phyloP scores from a whole-genome alignment of 2,113 vertebrate species.

The Thomomys bottae region DNA sequence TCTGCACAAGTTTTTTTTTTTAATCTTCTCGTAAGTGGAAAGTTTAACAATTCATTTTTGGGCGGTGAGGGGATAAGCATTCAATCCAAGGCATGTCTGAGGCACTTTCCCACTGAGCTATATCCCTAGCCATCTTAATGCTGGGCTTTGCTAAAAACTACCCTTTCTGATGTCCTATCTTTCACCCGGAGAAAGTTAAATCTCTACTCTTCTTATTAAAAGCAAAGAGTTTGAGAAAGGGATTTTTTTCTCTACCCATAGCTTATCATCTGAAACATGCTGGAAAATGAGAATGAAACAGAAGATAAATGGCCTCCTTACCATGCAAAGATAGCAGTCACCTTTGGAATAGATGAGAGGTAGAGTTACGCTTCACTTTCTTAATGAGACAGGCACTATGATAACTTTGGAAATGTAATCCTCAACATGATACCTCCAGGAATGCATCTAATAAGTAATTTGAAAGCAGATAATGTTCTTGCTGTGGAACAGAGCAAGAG shows the following conservation, averaged over 20 bases:
- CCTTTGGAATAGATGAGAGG: constrained; percentile 35
- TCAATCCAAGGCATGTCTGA: neutral
- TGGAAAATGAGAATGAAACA: constrained; percentile 15
- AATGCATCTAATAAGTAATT: constrained; percentile 67
- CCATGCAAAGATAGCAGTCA: constrained; percentile 35
- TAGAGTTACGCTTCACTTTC: constrained; percentile 58
- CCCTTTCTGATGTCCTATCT: neutral
- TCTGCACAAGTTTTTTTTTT: neutral
- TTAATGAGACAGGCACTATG: constrained; percentile 38
- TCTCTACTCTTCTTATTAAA: neutral
- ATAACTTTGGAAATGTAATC: constrained; percentile 65
- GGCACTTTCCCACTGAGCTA: neutral
- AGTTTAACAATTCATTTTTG: neutral
- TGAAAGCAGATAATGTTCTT: constrained; percentile 63
- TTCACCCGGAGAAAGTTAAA: constrained; percentile 32
- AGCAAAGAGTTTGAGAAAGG: constrained; percentile 38
- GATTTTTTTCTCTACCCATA: neutral
- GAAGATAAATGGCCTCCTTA: constrained; percentile 14
- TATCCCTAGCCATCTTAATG: neutral
- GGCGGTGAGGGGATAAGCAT: neutral
- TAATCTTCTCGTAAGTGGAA: neutral
- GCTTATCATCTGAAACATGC: constrained; percentile 29
- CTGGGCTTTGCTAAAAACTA: neutral
- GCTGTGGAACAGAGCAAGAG: constrained; percentile 22
- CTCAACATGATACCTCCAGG: constrained; percentile 53